Evolutionary conservation across 2,888 invertebrate species (phyloP).

Genomic region (Eilema caniola): DNA sequence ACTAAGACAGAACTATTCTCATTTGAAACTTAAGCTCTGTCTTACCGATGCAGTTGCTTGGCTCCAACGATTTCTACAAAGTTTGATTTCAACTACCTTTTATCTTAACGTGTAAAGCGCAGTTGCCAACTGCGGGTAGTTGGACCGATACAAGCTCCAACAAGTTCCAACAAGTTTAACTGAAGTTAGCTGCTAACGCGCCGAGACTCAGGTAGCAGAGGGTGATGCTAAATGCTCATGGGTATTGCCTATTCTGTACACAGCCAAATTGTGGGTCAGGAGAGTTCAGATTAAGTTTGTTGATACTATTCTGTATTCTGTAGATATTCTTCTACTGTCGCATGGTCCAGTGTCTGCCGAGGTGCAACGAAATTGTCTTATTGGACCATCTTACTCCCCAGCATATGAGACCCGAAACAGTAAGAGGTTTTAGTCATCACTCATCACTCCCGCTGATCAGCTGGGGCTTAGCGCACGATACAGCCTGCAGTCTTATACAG

Average conservation of each 20-base stretch:
- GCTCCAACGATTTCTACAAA: constrained; percentile 9
- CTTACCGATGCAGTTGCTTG: constrained; percentile 17
- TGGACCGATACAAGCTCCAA: constrained; percentile 35
- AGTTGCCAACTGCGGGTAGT: constrained; percentile 28
- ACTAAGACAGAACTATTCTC: constrained; percentile 12
- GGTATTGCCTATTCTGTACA: not conserved
- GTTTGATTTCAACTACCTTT: constrained; percentile 36
- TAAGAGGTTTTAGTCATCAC: too few species aligned
- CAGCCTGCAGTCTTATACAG: too few species aligned
- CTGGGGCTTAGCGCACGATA: too few species aligned
- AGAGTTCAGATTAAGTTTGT: too few species aligned
- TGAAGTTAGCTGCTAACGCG: constrained; percentile 40
- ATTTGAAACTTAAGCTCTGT: constrained; percentile 19
- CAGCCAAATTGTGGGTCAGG: not conserved
- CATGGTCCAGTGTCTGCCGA: too few species aligned
- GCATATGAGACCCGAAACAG: too few species aligned
- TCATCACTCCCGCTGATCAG: too few species aligned
- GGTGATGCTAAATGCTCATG: not conserved
- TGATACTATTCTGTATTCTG: too few species aligned
- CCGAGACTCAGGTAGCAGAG: constrained; percentile 16
- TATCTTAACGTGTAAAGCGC: constrained; percentile 31
- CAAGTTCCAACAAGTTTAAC: constrained; percentile 40
- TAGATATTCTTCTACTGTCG: too few species aligned
- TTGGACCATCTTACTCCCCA: too few species aligned
- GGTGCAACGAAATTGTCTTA: too few species aligned